phyloP scores from a whole-genome alignment of 2,888 invertebrate species.

The Athalia circularis region DNA sequence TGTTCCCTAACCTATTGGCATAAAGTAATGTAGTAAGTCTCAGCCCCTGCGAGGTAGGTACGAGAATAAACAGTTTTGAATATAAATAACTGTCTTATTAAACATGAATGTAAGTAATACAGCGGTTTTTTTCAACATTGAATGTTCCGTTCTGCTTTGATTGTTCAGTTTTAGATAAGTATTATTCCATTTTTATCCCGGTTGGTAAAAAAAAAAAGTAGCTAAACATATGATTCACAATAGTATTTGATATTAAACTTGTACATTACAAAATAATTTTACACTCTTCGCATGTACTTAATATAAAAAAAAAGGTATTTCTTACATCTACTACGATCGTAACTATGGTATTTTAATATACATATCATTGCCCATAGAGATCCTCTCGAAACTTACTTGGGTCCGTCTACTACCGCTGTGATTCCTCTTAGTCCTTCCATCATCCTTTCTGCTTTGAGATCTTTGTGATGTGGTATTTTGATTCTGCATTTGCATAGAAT shows the following conservation, averaged over 20 bases:
- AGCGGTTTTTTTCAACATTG: background rate
- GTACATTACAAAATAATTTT: background rate
- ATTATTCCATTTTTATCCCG: no score
- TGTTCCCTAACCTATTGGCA: slow-evolving; percentile 67
- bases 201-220: no score
- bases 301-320: background rate
- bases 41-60: no score
- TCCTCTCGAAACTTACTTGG: slow-evolving; percentile 51
- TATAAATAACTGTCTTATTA: background rate
- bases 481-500: slow-evolving; percentile 57
- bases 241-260: background rate
- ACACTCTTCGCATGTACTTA: background rate
- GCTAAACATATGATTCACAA: no score
- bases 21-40: background rate
- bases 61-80: background rate
- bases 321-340: background rate
- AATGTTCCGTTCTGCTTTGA: no score
- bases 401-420: slow-evolving; percentile 68
- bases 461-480: slow-evolving; percentile 56
- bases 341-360: slow-evolving; percentile 44
- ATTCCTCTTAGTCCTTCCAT: slow-evolving; percentile 67
- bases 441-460: slow-evolving; percentile 63
- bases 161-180: no score
- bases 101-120: background rate
- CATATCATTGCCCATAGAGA: background rate